Base-by-base conservation (phyloP, 2,797 vertebrate species). In the Betta splendens region DNA sequence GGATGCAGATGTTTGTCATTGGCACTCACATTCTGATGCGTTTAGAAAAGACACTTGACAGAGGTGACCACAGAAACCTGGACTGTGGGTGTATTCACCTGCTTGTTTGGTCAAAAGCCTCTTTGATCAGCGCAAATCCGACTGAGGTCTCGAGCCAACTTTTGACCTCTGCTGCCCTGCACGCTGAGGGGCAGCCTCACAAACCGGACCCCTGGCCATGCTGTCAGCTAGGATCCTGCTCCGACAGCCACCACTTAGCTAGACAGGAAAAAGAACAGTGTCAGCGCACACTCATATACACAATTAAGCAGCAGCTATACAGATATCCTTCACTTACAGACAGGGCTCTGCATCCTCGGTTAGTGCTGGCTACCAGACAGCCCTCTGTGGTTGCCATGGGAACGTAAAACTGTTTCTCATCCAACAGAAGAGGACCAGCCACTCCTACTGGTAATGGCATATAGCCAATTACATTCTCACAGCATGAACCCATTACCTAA, bases 381-480 rank as follows among this genome's bases (percentile, higher is more conserved):
- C 97, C 97, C 88, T 99, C 97, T 9, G 97, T 99, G 50, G 97
- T 99, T 62, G 97, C 97, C 95, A 99, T 90, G 5, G 97, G 97
- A 45, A 99, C 87, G 16, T 99, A 91, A 79, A 95, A 96, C 69
- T 94, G 93, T 79, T 92, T 93, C 50, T 91, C 93, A 50, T 99
- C 94, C 89, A 99, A 57, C 38, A 90, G 78, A 1, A 99, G 92
- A 9, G 97, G 97, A 33, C 97, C 97, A 1, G 93, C 97, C 58
- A 98, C 95, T 1, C 97, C 97, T 5, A 99, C 96, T 18, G 97
- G 97, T 63, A 99, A 93, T 16, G 97, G 97, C 94, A 99, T 94
- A 70, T 96, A 99, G 28, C 97, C 97, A 46, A 99, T 97, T 40
- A 98, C 94, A 0, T 98, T 99, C 85, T 99, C 97, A 79, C 97